Percentiles rank a stretch among this genome's conserved stretches.
Conservation (phyloP, 2,113 vertebrate genomes). For the Cyphomyrus plagiostoma region DNA sequence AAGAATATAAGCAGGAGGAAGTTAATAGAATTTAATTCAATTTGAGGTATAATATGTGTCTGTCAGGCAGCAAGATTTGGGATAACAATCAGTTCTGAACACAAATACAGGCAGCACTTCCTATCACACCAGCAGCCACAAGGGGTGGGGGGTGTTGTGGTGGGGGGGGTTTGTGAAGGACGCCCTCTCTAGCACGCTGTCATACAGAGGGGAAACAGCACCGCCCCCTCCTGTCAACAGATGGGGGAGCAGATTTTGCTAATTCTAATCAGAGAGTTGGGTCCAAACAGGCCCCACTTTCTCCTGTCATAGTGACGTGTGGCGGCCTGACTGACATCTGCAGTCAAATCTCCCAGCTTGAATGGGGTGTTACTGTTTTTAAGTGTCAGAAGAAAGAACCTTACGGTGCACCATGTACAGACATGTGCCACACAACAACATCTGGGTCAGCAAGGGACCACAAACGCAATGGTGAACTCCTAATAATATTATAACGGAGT, state of each 20-base stretch:
- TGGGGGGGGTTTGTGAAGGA: neutral
- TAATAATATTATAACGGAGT: neutral
- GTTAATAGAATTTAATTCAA: conserved; percentile 10
- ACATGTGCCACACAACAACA: too few relatives aligned
- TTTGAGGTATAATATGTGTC: conserved; percentile 2
- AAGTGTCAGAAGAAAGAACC: neutral
- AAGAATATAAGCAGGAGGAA: neutral
- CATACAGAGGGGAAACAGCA: neutral
- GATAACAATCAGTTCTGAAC: neutral
- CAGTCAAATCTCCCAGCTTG: neutral
- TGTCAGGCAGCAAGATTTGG: neutral
- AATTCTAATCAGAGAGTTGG: neutral
- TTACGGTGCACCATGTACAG: too few relatives aligned
- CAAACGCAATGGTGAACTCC: neutral
- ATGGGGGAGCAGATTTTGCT: neutral
- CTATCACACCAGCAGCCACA: neutral
- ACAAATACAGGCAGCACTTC: neutral
- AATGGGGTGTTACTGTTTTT: neutral
- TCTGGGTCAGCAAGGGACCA: too few relatives aligned
- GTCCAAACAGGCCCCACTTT: neutral
- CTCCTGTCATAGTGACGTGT: neutral
- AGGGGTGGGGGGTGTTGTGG: neutral
- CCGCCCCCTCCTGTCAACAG: neutral
- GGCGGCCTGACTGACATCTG: neutral
- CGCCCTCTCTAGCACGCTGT: neutral